These are phyloP conservation scores for Dioctria rufipes DNA, from an alignment of 2,888 invertebrate genomes.

Conservation along the genomic window DNA sequence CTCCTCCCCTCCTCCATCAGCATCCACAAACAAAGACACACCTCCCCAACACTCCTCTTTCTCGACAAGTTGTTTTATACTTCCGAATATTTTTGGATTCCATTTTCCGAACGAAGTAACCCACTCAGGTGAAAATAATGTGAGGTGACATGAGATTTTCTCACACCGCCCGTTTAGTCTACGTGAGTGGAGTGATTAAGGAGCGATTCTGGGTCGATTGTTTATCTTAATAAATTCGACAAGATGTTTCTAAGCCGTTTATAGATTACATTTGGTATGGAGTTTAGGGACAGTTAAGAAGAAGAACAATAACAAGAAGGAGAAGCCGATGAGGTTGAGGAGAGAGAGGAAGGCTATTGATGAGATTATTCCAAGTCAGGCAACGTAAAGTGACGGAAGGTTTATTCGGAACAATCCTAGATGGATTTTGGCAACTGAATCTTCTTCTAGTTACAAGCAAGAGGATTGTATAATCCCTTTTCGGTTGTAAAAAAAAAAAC, in stretches of 20 bases:
- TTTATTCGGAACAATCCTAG: too few species aligned
- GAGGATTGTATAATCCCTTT: too few species aligned
- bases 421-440: too few species aligned
- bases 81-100: background rate
- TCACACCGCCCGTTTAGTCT: conserved; percentile 21
- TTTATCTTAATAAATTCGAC: conserved; percentile 50
- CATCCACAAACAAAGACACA: too few species aligned
- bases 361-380: too few species aligned
- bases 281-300: background rate
- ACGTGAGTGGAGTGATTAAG: conserved; percentile 38
- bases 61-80: conserved; percentile 11
- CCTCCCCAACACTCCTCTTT: too few species aligned
- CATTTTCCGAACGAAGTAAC: background rate
- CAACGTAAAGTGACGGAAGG: too few species aligned
- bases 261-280: conserved; percentile 36
- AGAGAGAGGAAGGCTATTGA: too few species aligned
- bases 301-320: too few species aligned
- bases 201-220: conserved; percentile 30
- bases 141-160: conserved; percentile 33
- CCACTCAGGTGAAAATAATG: conserved; percentile 38
- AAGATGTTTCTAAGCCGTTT: conserved; percentile 47
- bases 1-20: too few species aligned
- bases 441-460: too few species aligned
- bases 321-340: background rate
- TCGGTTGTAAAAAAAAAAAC: too few species aligned